Evolutionary conservation across 2,113 vertebrate genomes (phyloP).

Genomic region (Pyrgilauda ruficollis): DNA sequence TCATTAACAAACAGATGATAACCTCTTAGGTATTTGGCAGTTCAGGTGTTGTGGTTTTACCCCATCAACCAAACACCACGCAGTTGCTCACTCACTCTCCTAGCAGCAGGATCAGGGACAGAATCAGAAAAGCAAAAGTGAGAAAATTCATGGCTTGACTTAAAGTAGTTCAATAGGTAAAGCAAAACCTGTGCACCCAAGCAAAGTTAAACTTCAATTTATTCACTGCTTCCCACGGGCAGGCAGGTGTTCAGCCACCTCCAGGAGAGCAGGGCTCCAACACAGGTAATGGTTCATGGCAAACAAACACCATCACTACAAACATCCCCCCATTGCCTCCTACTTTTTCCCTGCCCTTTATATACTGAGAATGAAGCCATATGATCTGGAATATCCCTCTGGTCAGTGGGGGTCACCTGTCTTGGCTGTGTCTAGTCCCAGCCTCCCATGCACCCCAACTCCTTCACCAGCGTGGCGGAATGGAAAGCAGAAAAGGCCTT

Average conservation of each 20-base stretch:
- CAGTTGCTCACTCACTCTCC: neutral
- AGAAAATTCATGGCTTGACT: neutral
- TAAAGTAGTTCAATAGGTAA: neutral
- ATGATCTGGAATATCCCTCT: neutral
- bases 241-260: neutral
- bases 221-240: neutral
- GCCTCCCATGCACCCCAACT: accelerated
- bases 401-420: neutral
- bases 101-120: neutral
- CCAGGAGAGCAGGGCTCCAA: neutral
- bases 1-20: neutral
- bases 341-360: too few species aligned
- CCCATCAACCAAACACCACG: neutral
- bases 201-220: neutral
- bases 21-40: neutral
- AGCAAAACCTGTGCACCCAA: neutral
- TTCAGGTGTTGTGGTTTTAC: neutral
- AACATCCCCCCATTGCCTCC: neutral
- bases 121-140: neutral
- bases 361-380: neutral
- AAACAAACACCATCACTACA: neutral
- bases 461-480: accelerated
- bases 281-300: too few species aligned
- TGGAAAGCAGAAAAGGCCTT: neutral
- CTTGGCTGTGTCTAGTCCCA: neutral